A percentile compares a stretch with the other conserved stretches of the same genome.
These are phyloP conservation scores for Anarrhichthys ocellatus DNA, from an alignment of 2,113 vertebrate genomes.

Conservation along the genomic window DNA sequence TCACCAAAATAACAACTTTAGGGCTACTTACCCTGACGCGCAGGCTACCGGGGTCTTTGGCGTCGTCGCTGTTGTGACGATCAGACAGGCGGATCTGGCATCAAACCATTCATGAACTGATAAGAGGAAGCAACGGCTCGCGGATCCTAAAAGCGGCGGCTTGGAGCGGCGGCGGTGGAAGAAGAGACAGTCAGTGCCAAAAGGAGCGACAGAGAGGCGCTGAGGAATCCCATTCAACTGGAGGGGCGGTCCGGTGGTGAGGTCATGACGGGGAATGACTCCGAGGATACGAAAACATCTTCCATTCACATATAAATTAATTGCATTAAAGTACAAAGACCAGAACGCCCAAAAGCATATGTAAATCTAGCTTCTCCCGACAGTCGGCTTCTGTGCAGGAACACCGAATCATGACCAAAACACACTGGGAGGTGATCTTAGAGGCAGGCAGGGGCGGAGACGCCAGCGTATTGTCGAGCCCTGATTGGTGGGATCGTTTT, in stretches of 20 bases:
- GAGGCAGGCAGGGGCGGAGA: slow-evolving; percentile 40
- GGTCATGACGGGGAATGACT: slow-evolving; percentile 72
- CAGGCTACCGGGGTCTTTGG: slow-evolving; percentile 43
- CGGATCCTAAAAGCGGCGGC: slow-evolving; percentile 16
- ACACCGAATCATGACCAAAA: slow-evolving; percentile 60
- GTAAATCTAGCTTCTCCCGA: background rate
- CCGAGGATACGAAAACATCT: slow-evolving; percentile 40
- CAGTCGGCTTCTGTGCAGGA: background rate
- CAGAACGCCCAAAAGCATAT: background rate
- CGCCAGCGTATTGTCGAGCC: background rate
- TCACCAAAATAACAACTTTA: slow-evolving; percentile 50
- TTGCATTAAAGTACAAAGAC: too few relatives aligned
- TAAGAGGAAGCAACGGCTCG: background rate
- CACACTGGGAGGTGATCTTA: slow-evolving; percentile 56
- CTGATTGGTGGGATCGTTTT: slow-evolving; percentile 55
- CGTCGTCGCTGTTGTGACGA: slow-evolving; percentile 50
- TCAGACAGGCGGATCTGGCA: slow-evolving; percentile 28
- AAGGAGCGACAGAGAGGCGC: slow-evolving; percentile 29
- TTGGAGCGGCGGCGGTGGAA: slow-evolving; percentile 1
- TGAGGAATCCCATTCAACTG: slow-evolving; percentile 71
- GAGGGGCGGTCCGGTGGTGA: slow-evolving; percentile 62
- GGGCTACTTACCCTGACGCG: slow-evolving; percentile 72
- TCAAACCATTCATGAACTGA: slow-evolving; percentile 56
- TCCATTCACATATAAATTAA: background rate
- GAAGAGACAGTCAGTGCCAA: slow-evolving; percentile 49